Percentiles rank a stretch among this genome's conserved stretches.
Evolutionary conservation across 2,113 vertebrate species (phyloP).

Genomic region (Prinia subflava): DNA sequence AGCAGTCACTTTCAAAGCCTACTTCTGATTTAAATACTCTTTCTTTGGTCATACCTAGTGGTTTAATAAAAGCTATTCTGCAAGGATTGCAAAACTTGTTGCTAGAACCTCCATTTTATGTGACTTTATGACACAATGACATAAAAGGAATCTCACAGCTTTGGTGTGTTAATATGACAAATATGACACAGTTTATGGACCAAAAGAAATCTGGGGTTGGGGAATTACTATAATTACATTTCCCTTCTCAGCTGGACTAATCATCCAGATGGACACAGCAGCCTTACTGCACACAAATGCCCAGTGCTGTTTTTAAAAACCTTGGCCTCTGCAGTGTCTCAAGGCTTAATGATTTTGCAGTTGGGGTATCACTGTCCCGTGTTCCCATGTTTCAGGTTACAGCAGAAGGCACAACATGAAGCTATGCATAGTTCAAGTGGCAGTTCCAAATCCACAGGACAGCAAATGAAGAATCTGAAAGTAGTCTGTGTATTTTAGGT

Average conservation of each 20-base stretch:
- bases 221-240: background rate
- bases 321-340: background rate
- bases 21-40: background rate
- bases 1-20: background rate
- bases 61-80: background rate
- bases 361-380: background rate
- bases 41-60: background rate
- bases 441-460: background rate
- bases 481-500: background rate
- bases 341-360: background rate
- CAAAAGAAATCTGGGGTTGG: background rate
- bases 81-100: background rate
- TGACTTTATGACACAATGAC: background rate
- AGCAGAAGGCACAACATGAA: background rate
- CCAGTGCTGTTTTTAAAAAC: background rate
- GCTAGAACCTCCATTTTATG: background rate
- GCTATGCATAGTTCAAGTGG: background rate
- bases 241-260: background rate
- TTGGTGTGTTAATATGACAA: background rate
- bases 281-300: background rate
- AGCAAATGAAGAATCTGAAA: background rate
- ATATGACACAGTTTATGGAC: background rate
- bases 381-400: background rate
- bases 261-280: background rate
- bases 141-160: background rate